Base-by-base conservation (phyloP, 1,140 invertebrate genomes). In the Drosophila pectinifera region DNA sequence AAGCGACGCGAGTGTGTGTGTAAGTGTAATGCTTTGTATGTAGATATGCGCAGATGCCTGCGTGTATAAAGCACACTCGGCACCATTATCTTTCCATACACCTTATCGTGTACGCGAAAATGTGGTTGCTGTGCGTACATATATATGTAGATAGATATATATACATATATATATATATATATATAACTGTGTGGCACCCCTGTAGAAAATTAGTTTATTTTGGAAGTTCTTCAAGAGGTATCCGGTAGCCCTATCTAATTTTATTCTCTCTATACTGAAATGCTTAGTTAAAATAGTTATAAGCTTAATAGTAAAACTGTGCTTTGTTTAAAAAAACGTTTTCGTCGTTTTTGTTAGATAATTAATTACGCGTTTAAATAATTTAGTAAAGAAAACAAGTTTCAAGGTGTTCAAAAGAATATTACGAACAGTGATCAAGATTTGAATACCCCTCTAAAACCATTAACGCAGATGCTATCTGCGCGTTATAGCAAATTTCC, bases 51-150 rank as follows among this genome's bases (percentile, higher is more conserved):
- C 59, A 72, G 65, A 72, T 83, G 80, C 64, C 46, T 73, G 65
- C 62, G 46, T 82, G 49, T 64, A 34, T 51, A 68, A 51, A 64
- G 55, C 59, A 72, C 51, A 56, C 59, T 56, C 38, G 54, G 62
- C 51, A 45, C 74, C 80, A 82, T 64, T 55, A 63, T 63, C 68
- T 62, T 53, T 22, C 31, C 46, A 49, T 57, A 64, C 78, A 69
- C 68, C 61, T 79, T 58, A 41, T 58, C 75, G 64, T 72, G 68
- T 78, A 48, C 83, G 83, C 78, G 79, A 68, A 82, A 86, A 76
- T 86, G 72, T 80, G 76, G 76, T 84, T 89, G 75, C 45, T 75
- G 41, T 59, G 56, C 62, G 36, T 20, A 48, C 18, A 36, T 57
- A 64, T n/a, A 24, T 20, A 24, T 42, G 6, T 36, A 31, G 34